These are phyloP conservation scores for Steromphala cineraria DNA, from an alignment of 2,888 invertebrate genomes.

Conservation along the genomic window DNA sequence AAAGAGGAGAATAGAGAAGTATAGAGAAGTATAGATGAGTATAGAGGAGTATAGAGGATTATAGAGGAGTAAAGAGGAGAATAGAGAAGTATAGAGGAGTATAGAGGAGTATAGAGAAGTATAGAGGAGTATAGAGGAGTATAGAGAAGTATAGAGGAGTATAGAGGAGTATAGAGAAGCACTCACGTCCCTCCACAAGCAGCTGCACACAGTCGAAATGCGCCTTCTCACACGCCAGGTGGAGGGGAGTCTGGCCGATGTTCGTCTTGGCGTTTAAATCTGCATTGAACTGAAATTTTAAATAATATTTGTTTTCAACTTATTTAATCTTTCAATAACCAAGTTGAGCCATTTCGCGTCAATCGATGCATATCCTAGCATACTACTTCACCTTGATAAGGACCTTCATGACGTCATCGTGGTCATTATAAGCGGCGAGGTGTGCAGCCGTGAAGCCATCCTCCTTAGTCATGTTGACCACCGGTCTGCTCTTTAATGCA, in stretches of 20 bases:
- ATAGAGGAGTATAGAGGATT: no score
- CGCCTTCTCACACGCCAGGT: slow-evolving; percentile 24
- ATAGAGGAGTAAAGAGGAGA: no score
- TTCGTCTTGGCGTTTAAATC: slow-evolving; percentile 6
- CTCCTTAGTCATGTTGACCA: slow-evolving; percentile 87
- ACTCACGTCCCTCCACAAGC: slow-evolving; percentile 20
- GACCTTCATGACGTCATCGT: slow-evolving; percentile 73
- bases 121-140: no score
- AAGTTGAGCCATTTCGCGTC: no score
- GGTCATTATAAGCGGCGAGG: slow-evolving; percentile 87
- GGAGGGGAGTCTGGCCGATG: slow-evolving; percentile 22
- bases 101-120: no score
- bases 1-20: no score
- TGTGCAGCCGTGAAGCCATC: slow-evolving; percentile 90
- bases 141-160: no score
- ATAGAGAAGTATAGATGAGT: no score
- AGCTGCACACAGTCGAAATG: slow-evolving; percentile 25
- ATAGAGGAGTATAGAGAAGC: background rate
- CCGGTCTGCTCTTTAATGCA: slow-evolving; percentile 81
- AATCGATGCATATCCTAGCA: no score
- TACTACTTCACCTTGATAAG: slow-evolving; percentile 37
- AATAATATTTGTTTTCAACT: background rate
- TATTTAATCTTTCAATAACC: no score
- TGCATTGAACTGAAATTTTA: slow-evolving; percentile 1
- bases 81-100: no score